Evolutionary conservation across 2,888 invertebrate species (phyloP).

Genomic region (Cryptophagus acutangulus): DNA sequence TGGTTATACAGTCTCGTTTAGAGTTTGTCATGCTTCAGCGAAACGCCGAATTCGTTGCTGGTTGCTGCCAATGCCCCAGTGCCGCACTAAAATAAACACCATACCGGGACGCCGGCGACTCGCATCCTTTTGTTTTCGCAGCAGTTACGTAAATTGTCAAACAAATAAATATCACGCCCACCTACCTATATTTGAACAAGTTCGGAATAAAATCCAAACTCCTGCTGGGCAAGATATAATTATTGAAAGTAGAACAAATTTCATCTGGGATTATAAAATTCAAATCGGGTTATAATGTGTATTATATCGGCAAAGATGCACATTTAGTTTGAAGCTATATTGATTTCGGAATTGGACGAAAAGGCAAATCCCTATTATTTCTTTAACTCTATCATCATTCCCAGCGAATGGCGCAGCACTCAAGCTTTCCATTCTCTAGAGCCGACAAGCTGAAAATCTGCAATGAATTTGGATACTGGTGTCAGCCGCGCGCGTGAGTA

Average conservation of each 20-base stretch:
- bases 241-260: constrained; percentile 1
- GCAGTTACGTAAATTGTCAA: constrained; percentile 6
- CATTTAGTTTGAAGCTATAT: constrained; percentile 40
- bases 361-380: constrained; percentile 47
- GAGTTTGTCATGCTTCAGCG: constrained; percentile 35
- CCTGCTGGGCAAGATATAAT: background rate
- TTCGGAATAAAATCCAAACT: constrained; percentile 1
- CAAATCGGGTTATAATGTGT: constrained; percentile 5
- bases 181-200: constrained; percentile 8
- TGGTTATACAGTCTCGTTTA: constrained; percentile 39
- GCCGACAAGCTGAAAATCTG: constrained; percentile 49
- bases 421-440: constrained; percentile 46
- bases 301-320: constrained; percentile 32
- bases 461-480: constrained; percentile 48
- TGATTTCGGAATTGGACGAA: constrained; percentile 45
- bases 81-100: constrained; percentile 2
- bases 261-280: constrained; percentile 1
- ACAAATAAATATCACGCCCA: constrained; percentile 9
- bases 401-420: constrained; percentile 45
- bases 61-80: constrained; percentile 5
- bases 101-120: constrained; percentile 16
- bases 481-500: constrained; percentile 35
- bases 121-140: constrained; percentile 19
- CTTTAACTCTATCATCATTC: constrained; percentile 48
- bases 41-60: constrained; percentile 28